phyloP scores from a whole-genome alignment of 2,113 vertebrate genomes.

The Dryoscopus gambensis region DNA sequence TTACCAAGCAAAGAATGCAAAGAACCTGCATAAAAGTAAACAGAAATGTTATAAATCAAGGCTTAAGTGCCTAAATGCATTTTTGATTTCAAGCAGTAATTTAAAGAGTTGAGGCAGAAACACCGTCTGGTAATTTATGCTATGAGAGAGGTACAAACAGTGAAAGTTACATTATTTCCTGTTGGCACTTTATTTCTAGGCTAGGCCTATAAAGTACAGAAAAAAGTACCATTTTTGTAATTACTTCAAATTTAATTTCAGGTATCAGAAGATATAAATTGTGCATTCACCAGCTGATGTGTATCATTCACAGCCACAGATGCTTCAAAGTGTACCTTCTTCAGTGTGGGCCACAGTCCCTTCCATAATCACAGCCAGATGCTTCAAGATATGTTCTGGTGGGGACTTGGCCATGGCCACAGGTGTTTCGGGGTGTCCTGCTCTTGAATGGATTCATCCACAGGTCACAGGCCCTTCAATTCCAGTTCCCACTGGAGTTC shows the following conservation, averaged over 20 bases:
- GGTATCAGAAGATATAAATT: not conserved
- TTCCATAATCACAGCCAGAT: not conserved
- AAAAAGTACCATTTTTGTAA: not conserved
- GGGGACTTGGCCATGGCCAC: not conserved
- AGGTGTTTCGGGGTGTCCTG: rapidly evolving
- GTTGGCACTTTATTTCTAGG: not conserved
- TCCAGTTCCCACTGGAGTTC: not conserved
- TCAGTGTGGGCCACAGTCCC: not conserved
- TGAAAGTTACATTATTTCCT: not conserved
- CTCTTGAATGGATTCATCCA: not conserved
- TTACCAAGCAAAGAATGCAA: not conserved
- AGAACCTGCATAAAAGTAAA: not conserved
- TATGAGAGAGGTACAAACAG: not conserved
- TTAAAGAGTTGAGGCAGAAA: not conserved
- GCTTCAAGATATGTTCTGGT: rapidly evolving
- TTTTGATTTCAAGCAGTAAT: not conserved
- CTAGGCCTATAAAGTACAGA: not conserved
- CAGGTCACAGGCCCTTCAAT: not conserved
- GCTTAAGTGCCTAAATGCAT: not conserved
- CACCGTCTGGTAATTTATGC: not conserved
- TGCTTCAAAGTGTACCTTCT: not conserved
- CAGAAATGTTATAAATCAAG: not conserved
- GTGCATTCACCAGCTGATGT: not conserved
- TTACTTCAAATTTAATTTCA: not conserved
- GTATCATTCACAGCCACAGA: not conserved